A percentile compares a stretch with the other conserved stretches of the same genome.
These are phyloP conservation scores for Onchidella celtica DNA, from an alignment of 2,888 invertebrate genomes.

Conservation along the genomic window DNA sequence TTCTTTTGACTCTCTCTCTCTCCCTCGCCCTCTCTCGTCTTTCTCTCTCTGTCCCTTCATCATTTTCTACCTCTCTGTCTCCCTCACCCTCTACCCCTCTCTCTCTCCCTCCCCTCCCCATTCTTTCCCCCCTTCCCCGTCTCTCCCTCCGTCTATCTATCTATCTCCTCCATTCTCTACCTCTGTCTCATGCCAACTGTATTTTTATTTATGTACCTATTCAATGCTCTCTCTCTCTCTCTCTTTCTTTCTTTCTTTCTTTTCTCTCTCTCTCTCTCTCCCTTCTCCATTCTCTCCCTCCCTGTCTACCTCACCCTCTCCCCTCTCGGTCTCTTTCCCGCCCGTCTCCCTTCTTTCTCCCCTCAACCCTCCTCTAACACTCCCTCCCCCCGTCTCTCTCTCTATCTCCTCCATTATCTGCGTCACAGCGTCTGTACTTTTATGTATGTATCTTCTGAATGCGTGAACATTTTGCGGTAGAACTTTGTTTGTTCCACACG, in stretches of 20 bases:
- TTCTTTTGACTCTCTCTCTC: neutral
- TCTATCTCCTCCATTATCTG: no score
- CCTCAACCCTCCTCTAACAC: no score
- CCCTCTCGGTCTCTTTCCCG: no score
- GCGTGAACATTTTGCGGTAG: no score
- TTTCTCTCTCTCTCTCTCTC: constrained; percentile 3
- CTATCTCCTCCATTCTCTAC: neutral
- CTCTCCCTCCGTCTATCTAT: constrained; percentile 4
- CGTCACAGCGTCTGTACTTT: no score
- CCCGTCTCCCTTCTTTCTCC: no score
- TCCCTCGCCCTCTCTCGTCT: neutral
- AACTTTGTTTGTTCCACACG: no score
- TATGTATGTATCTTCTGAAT: no score
- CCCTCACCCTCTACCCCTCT: constrained; percentile 10
- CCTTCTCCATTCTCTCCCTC: neutral
- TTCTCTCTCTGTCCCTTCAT: neutral
- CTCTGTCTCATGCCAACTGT: no score
- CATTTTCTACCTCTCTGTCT: neutral
- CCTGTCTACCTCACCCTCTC: no score
- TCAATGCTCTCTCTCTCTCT: neutral
- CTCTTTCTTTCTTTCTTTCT: neutral
- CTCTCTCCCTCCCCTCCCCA: neutral
- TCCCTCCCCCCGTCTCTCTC: no score
- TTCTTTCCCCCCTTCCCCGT: constrained; percentile 6
- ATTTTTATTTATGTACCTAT: no score